Percentiles rank a stretch among this genome's conserved stretches.
Conservation (phyloP, 2,113 vertebrate genomes). For the Larimichthys polyactis region DNA sequence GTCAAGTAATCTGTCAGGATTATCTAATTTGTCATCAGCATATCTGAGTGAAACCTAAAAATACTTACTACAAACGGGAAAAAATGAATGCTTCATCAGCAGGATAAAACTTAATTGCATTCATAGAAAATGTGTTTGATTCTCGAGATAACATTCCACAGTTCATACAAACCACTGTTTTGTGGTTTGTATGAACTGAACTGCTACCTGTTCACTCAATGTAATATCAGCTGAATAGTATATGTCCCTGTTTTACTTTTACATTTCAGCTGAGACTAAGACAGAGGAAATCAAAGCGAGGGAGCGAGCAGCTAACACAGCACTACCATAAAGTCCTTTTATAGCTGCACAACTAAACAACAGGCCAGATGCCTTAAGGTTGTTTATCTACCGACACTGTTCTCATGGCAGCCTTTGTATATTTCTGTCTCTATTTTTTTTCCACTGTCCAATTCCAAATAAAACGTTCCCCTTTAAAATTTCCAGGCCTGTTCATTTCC, state of each 20-base stretch:
- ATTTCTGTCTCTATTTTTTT: conserved; percentile 39
- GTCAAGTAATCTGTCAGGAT: background rate
- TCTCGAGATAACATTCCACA: background rate
- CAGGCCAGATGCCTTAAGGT: conserved; percentile 4
- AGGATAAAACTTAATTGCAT: background rate
- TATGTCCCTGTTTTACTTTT: no score
- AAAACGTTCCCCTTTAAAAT: conserved; percentile 12
- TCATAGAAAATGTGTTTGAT: background rate
- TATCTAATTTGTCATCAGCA: background rate
- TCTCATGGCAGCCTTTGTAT: conserved; percentile 36
- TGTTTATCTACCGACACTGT: conserved; percentile 33
- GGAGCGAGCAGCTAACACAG: background rate
- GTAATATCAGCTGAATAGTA: background rate
- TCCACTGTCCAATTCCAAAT: conserved; percentile 27
- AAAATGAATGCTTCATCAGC: background rate
- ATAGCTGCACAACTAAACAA: conserved; percentile 26
- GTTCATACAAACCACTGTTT: no score
- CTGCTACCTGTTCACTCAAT: background rate
- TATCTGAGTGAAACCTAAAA: background rate
- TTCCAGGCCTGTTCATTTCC: background rate
- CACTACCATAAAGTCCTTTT: conserved; percentile 33
- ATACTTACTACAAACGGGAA: background rate
- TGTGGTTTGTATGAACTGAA: background rate
- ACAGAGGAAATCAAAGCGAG: background rate
- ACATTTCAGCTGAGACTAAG: background rate